A percentile compares a stretch with the other conserved stretches of the same genome.
phyloP scores from a whole-genome alignment of 2,797 vertebrate species.

The Anas bernieri region DNA sequence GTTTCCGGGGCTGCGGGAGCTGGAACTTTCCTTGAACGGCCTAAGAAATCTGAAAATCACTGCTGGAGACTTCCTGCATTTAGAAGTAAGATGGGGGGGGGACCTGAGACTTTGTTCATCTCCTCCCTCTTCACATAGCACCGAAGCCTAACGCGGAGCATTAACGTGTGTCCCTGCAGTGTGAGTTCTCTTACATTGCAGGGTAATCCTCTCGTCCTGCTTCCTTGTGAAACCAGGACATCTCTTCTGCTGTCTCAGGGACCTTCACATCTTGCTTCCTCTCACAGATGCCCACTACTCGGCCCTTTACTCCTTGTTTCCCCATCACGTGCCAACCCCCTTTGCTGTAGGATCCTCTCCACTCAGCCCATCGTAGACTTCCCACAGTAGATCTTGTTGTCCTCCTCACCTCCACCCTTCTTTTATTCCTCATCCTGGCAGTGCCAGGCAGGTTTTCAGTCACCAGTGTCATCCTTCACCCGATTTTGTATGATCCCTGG shows the following conservation, averaged over 20 bases:
- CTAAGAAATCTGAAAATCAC: constrained; percentile 78
- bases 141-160: neutral
- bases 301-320: neutral
- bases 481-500: neutral
- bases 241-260: neutral
- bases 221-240: neutral
- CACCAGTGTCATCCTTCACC: neutral
- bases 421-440: neutral
- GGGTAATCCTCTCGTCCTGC: neutral
- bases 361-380: neutral
- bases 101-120: neutral
- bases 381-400: neutral
- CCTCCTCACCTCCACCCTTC: neutral
- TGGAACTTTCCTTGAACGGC: constrained; percentile 85
- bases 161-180: neutral
- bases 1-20: constrained; percentile 83
- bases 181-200: neutral
- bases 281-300: neutral
- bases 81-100: constrained; percentile 79
- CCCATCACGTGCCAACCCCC: too few relatives aligned
- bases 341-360: neutral
- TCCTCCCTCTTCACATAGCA: rapidly evolving
- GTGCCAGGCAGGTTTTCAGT: neutral
- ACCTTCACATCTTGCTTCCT: neutral
- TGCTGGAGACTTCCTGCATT: constrained; percentile 80